Percentiles rank a stretch among this genome's conserved stretches.
These are phyloP conservation scores for Drosophila paracracens DNA, from an alignment of 2,888 invertebrate genomes.

Conservation along the genomic window DNA sequence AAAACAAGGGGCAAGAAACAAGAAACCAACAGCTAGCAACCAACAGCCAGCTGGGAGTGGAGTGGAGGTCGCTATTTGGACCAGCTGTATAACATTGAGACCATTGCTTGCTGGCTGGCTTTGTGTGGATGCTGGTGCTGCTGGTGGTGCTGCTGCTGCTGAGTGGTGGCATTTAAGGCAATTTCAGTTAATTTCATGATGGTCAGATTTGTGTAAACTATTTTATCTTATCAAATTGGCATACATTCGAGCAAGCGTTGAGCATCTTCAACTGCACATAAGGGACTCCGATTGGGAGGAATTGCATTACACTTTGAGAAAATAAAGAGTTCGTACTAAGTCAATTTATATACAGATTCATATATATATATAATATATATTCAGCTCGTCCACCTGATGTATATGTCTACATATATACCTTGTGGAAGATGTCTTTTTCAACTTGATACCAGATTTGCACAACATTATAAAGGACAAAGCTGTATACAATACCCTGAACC, in stretches of 20 bases:
- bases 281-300: not conserved
- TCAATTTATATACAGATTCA: not conserved
- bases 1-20: slow-evolving; percentile 1
- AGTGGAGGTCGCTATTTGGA: slow-evolving; percentile 18
- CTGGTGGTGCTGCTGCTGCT: not conserved
- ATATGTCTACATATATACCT: not conserved
- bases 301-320: not conserved
- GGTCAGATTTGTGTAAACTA: slow-evolving; percentile 43
- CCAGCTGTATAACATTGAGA: slow-evolving; percentile 52
- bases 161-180: slow-evolving; percentile 55
- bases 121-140: not conserved
- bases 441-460: not conserved
- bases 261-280: not conserved
- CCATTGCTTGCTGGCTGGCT: slow-evolving; percentile 19
- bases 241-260: slow-evolving; percentile 9
- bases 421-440: not conserved
- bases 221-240: slow-evolving; percentile 31
- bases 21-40: not conserved
- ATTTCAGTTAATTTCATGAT: slow-evolving; percentile 56
- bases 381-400: not conserved
- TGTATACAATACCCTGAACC: not conserved
- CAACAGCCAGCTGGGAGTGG: slow-evolving; percentile 40
- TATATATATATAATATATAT: not conserved
- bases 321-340: not conserved
- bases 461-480: not conserved